These are phyloP conservation scores for Poeciliopsis turneri DNA, from an alignment of 2,797 vertebrate genomes.

Conservation along the genomic window DNA sequence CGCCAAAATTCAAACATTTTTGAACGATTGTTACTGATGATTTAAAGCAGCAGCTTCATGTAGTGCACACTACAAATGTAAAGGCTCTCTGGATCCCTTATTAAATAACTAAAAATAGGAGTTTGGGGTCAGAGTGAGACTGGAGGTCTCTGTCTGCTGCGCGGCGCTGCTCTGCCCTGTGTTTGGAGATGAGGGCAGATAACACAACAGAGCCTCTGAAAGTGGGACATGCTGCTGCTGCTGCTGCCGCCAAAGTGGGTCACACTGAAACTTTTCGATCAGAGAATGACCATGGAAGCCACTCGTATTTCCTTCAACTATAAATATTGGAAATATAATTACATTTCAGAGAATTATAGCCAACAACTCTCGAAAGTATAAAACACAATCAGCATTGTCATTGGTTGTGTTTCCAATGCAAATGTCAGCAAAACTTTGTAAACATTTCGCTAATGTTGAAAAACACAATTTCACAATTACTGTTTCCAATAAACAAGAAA, in stretches of 20 bases:
- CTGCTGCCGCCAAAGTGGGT: slow-evolving; percentile 48
- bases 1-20: neutral
- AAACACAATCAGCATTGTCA: neutral
- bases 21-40: neutral
- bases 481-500: too few relatives aligned
- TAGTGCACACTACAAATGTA: slow-evolving; percentile 7
- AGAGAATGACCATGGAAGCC: slow-evolving; percentile 11
- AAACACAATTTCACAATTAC: too few relatives aligned
- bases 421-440: too few relatives aligned
- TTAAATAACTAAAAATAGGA: slow-evolving; percentile 54
- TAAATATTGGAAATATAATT: neutral
- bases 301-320: neutral
- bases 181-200: slow-evolving; percentile 59
- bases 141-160: slow-evolving; percentile 30
- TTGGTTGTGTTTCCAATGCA: neutral
- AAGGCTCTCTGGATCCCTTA: slow-evolving; percentile 26
- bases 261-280: slow-evolving; percentile 31
- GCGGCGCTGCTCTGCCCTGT: slow-evolving; percentile 38
- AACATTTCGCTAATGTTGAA: too few relatives aligned
- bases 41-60: neutral
- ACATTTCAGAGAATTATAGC: neutral
- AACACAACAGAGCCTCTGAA: slow-evolving; percentile 46
- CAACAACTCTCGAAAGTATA: neutral
- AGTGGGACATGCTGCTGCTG: slow-evolving; percentile 23
- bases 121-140: slow-evolving; percentile 44